Percentiles rank a stretch among this genome's conserved stretches.
Conservation (phyloP, 1,140 invertebrate genomes). For the Drosophila ogumai region DNA sequence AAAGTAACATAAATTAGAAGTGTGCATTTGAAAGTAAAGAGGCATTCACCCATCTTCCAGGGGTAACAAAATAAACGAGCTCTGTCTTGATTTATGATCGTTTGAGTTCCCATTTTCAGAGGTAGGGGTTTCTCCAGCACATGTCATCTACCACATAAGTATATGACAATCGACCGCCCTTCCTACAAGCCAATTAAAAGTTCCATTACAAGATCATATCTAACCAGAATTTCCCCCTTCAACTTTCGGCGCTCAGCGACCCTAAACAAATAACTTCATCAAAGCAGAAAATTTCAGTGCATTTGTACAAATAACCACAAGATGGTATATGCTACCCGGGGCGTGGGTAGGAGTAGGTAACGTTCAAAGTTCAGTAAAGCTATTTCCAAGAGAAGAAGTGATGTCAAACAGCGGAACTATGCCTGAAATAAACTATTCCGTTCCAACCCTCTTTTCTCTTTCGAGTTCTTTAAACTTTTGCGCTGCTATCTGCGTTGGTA, state of each 20-base stretch:
- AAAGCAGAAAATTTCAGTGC: conserved; percentile 55
- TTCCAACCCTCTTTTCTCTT: conserved; percentile 16
- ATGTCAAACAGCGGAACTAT: conserved; percentile 70
- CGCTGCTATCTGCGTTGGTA: conserved; percentile 50
- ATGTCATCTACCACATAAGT: conserved; percentile 14
- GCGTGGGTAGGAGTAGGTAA: conserved; percentile 16
- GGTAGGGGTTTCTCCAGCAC: conserved; percentile 2
- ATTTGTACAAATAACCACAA: conserved; percentile 55
- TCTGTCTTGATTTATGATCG: conserved; percentile 17
- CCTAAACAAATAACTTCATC: conserved; percentile 74
- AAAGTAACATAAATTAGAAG: background rate
- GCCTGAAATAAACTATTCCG: conserved; percentile 57
- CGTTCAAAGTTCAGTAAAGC: conserved; percentile 52
- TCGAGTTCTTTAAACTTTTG: conserved; percentile 41
- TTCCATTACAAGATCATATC: conserved; percentile 52
- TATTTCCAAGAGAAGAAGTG: conserved; percentile 28
- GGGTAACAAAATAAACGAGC: background rate
- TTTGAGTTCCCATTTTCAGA: background rate
- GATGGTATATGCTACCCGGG: conserved; percentile 28
- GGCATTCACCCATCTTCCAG: background rate
- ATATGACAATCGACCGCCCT: conserved; percentile 9
- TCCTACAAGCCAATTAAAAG: conserved; percentile 53
- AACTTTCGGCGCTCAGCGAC: conserved; percentile 43
- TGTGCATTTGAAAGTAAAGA: background rate
- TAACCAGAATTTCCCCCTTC: conserved; percentile 19